Evolutionary conservation across 1,140 invertebrate genomes (phyloP).

Genomic region (Saxidomus purpurata): DNA sequence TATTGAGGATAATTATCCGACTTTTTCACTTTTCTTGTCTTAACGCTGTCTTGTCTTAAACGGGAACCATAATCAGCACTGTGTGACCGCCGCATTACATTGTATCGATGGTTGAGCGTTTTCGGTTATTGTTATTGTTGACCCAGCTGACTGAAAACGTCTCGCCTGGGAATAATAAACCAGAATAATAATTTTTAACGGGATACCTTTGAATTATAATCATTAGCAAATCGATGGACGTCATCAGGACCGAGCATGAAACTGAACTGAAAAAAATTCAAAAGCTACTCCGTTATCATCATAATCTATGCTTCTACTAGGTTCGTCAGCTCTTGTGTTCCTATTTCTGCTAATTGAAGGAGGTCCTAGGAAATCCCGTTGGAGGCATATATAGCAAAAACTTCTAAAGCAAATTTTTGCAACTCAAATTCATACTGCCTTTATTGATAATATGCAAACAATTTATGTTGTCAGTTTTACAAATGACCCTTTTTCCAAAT

Average conservation of each 20-base stretch:
- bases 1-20: too few relatives aligned
- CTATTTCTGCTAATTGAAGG: neutral
- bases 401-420: neutral
- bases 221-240: neutral
- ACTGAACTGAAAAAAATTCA: neutral
- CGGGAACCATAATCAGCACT: too few relatives aligned
- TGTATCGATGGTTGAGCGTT: neutral
- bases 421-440: neutral
- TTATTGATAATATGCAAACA: neutral
- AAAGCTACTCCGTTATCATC: neutral
- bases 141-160: slow-evolving; percentile 15
- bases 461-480: neutral
- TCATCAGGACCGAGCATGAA: neutral
- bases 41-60: too few relatives aligned
- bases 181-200: neutral
- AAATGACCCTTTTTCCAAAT: neutral
- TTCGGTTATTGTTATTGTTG: neutral
- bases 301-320: slow-evolving; percentile 31
- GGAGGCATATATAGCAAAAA: neutral
- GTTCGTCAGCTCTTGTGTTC: neutral
- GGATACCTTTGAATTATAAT: neutral
- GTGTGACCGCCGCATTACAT: neutral
- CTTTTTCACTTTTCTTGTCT: too few relatives aligned
- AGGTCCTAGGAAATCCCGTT: neutral
- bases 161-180: neutral